Percentiles rank a stretch among this genome's conserved stretches.
These are phyloP conservation scores for Matsumyia berberina DNA, from an alignment of 2,888 invertebrate species.

Conservation along the genomic window DNA sequence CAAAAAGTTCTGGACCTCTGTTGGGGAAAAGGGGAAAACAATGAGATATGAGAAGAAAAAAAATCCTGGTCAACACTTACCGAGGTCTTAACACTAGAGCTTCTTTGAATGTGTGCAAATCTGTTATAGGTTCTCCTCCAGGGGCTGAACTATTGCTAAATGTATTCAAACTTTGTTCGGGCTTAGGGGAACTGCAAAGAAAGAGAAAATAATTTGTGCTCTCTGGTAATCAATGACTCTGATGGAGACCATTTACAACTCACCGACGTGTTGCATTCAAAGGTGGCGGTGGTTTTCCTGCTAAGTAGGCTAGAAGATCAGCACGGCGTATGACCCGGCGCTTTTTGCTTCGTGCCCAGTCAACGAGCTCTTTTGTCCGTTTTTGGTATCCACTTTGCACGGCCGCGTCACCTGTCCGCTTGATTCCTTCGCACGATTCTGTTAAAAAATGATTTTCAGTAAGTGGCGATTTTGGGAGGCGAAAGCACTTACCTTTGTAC, in stretches of 20 bases:
- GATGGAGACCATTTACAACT: slow-evolving; percentile 77
- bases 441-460: slow-evolving; percentile 1
- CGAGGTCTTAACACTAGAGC: slow-evolving; percentile 87
- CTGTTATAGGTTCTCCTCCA: slow-evolving; percentile 85
- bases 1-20: slow-evolving; percentile 87
- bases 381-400: slow-evolving; percentile 90
- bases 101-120: slow-evolving; percentile 90
- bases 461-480: background rate
- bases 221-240: slow-evolving; percentile 75
- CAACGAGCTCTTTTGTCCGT: slow-evolving; percentile 90
- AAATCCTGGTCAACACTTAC: slow-evolving; percentile 75
- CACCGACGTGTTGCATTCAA: slow-evolving; percentile 85
- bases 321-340: slow-evolving; percentile 89
- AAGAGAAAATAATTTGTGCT: background rate
- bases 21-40: slow-evolving; percentile 20
- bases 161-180: slow-evolving; percentile 78
- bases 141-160: slow-evolving; percentile 61
- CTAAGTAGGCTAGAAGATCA: slow-evolving; percentile 90
- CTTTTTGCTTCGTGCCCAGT: slow-evolving; percentile 90
- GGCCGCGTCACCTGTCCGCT: slow-evolving; percentile 89
- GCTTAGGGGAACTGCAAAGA: slow-evolving; percentile 82
- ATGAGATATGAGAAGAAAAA: background rate
- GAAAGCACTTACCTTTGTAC: slow-evolving; percentile 88
- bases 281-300: slow-evolving; percentile 88
- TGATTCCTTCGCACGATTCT: slow-evolving; percentile 90